phyloP scores from a whole-genome alignment of 1,140 invertebrate species.

The Brevipalpus yothersi region DNA sequence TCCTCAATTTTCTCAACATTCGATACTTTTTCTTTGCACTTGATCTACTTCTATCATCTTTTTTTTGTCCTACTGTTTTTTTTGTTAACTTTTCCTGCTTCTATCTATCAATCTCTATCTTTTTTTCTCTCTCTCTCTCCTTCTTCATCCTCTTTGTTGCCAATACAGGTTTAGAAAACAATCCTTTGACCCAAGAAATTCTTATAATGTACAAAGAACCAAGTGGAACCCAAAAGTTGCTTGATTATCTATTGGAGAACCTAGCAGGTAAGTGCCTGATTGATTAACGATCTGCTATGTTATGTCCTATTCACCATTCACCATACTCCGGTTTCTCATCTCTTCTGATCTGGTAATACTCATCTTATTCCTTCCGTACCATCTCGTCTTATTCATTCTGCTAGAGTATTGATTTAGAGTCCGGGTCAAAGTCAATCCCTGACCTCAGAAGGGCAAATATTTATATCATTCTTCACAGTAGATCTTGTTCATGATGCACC shows the following conservation, averaged over 20 bases:
- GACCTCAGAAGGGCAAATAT: no score
- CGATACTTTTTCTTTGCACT: no score
- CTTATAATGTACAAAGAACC: conserved; percentile 67
- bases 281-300: neutral
- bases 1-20: conserved; percentile 4
- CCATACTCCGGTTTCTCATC: neutral
- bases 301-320: neutral
- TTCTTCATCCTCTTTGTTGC: neutral
- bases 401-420: neutral
- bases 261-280: conserved; percentile 43
- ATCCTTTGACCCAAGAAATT: conserved; percentile 79
- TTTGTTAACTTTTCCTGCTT: neutral
- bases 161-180: conserved; percentile 53
- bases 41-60: neutral
- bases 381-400: neutral
- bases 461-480: no score
- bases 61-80: neutral
- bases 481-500: no score
- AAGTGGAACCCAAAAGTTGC: conserved; percentile 75
- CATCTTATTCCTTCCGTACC: no score
- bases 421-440: neutral
- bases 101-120: neutral
- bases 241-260: conserved; percentile 78
- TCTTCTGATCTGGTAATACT: no score
- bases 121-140: neutral